These are phyloP conservation scores for Zophobas atratus DNA, from an alignment of 1,140 invertebrate genomes.

Conservation along the genomic window DNA sequence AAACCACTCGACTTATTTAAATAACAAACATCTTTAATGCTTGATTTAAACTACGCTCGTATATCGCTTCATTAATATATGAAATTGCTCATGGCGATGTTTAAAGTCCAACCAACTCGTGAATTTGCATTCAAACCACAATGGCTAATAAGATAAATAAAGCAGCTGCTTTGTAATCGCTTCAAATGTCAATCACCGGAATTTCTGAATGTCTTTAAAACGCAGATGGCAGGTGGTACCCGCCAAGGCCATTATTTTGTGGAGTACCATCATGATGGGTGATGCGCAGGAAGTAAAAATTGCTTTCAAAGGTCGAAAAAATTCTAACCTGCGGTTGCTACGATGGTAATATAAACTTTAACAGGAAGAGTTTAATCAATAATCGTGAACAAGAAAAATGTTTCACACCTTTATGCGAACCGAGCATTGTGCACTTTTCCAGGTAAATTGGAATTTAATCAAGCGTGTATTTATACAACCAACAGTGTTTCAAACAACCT, in stretches of 20 bases:
- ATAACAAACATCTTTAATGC: slow-evolving; percentile 17
- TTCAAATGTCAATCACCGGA: slow-evolving; percentile 26
- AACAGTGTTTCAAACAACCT: too few species aligned
- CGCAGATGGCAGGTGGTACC: slow-evolving; percentile 7
- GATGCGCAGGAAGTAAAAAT: too few species aligned
- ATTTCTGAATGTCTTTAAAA: neutral
- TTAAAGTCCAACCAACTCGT: slow-evolving; percentile 27
- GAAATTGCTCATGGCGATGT: slow-evolving; percentile 19
- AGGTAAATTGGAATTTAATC: too few species aligned
- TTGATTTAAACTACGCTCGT: slow-evolving; percentile 1
- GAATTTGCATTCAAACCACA: slow-evolving; percentile 22
- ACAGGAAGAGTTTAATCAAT: too few species aligned
- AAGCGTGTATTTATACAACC: too few species aligned
- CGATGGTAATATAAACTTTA: too few species aligned
- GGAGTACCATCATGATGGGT: neutral
- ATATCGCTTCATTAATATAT: slow-evolving; percentile 13
- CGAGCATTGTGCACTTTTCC: too few species aligned
- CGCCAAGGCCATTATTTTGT: neutral
- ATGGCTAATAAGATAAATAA: slow-evolving; percentile 20
- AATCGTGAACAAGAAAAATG: too few species aligned
- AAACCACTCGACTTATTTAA: slow-evolving; percentile 32
- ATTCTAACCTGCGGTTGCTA: too few species aligned
- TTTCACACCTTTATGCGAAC: too few species aligned
- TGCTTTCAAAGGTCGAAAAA: too few species aligned
- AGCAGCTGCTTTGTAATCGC: neutral